Evolutionary conservation across 2,797 vertebrate genomes (phyloP).

Genomic region (Rallus crepitans): DNA sequence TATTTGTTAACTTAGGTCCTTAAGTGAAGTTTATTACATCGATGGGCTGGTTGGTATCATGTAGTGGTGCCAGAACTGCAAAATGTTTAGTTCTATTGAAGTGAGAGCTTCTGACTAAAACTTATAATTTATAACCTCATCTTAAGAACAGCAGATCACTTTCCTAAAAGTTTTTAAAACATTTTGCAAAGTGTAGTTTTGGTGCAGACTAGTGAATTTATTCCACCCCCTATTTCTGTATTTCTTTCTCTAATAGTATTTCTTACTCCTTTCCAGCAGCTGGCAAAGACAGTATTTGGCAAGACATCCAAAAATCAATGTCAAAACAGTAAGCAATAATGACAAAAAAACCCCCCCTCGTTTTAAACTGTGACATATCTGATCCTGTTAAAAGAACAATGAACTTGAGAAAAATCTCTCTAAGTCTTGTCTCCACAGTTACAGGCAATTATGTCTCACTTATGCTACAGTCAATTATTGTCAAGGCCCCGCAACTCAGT

Average conservation of each 20-base stretch:
- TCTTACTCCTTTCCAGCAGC: neutral
- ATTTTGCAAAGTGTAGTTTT: neutral
- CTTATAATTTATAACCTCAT: neutral
- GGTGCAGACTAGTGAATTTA: neutral
- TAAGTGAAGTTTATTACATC: neutral
- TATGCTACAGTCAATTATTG: too few species aligned
- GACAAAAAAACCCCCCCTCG: neutral
- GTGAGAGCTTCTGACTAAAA: neutral
- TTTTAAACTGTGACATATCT: neutral
- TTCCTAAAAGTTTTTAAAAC: neutral
- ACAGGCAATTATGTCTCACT: too few species aligned
- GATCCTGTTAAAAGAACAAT: neutral
- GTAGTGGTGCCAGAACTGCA: neutral
- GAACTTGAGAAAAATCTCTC: neutral
- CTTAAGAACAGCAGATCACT: neutral
- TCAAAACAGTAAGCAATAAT: neutral
- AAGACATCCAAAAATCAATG: neutral
- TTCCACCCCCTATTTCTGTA: neutral
- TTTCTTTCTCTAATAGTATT: neutral
- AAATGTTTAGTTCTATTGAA: neutral
- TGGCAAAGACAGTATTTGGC: neutral
- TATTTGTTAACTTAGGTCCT: neutral
- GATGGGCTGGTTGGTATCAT: accelerated
- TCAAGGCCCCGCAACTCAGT: neutral
- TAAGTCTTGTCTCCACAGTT: neutral